These are phyloP conservation scores for Spilosoma lubricipeda DNA, from an alignment of 2,888 invertebrate genomes.

Conservation along the genomic window DNA sequence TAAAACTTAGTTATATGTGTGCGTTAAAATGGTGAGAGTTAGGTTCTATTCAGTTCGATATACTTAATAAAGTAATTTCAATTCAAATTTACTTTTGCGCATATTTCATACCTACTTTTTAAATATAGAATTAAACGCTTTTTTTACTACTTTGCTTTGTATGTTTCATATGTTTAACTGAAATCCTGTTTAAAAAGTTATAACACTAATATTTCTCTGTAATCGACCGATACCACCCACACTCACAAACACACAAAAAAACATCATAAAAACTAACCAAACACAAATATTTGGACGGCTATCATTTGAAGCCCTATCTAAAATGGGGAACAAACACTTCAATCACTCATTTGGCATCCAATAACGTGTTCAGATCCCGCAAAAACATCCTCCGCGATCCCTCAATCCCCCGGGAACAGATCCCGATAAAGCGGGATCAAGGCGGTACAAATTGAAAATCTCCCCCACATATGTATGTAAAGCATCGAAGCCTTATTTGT, in stretches of 20 bases:
- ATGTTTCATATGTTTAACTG: no score
- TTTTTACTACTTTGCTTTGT: no score
- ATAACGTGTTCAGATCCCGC: constrained; percentile 48
- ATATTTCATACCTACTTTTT: no score
- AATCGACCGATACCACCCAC: background rate
- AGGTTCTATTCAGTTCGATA: background rate
- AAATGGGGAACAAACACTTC: constrained; percentile 52
- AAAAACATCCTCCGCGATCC: constrained; percentile 49
- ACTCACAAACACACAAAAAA: constrained; percentile 21
- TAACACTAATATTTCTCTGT: no score
- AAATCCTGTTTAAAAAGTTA: no score
- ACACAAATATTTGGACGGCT: constrained; percentile 42
- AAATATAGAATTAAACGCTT: no score
- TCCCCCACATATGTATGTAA: constrained; percentile 51
- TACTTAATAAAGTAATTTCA: background rate
- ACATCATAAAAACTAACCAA: constrained; percentile 45
- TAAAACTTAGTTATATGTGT: background rate
- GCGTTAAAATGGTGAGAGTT: background rate
- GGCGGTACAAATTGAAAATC: constrained; percentile 58
- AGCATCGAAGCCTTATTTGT: constrained; percentile 38
- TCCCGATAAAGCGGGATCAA: constrained; percentile 57
- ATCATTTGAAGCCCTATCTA: constrained; percentile 50
- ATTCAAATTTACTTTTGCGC: no score
- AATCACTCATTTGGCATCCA: constrained; percentile 56
- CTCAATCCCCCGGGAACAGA: constrained; percentile 47